These are phyloP conservation scores for Torymus tubicola DNA, from an alignment of 2,888 invertebrate species.

Conservation along the genomic window DNA sequence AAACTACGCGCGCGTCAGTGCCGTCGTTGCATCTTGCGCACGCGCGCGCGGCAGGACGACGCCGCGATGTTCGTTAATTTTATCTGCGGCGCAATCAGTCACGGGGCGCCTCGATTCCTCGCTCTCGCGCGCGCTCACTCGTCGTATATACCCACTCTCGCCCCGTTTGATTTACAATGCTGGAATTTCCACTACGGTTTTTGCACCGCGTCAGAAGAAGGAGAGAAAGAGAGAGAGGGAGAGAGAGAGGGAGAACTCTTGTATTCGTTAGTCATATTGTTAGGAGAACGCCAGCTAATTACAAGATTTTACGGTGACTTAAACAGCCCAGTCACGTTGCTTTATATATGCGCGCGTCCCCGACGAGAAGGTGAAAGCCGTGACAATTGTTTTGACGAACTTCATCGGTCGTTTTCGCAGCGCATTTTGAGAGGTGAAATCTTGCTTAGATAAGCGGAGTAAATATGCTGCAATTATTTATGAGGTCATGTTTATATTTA, in stretches of 20 bases:
- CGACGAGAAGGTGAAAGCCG: conserved; percentile 4
- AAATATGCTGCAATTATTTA: conserved; percentile 30
- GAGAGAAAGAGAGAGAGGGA: too few species aligned
- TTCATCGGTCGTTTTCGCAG: conserved; percentile 25
- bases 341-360: not conserved
- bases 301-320: conserved; percentile 1
- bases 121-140: not conserved
- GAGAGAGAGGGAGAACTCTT: too few species aligned
- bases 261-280: too few species aligned
- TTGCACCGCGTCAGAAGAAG: not conserved
- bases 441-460: not conserved
- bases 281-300: conserved; percentile 27
- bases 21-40: not conserved
- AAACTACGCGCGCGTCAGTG: conserved; percentile 11
- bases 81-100: conserved; percentile 51
- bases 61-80: conserved; percentile 52
- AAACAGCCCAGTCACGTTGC: conserved; percentile 27
- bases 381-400: conserved; percentile 43
- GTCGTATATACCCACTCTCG: not conserved
- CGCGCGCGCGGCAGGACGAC: not conserved
- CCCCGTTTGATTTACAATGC: conserved; percentile 50
- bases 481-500: conserved; percentile 1
- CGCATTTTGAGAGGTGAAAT: conserved; percentile 3
- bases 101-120: conserved; percentile 8
- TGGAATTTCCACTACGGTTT: conserved; percentile 4